phyloP scores from a whole-genome alignment of 2,797 vertebrate species.

The Sitta carolinensis region DNA sequence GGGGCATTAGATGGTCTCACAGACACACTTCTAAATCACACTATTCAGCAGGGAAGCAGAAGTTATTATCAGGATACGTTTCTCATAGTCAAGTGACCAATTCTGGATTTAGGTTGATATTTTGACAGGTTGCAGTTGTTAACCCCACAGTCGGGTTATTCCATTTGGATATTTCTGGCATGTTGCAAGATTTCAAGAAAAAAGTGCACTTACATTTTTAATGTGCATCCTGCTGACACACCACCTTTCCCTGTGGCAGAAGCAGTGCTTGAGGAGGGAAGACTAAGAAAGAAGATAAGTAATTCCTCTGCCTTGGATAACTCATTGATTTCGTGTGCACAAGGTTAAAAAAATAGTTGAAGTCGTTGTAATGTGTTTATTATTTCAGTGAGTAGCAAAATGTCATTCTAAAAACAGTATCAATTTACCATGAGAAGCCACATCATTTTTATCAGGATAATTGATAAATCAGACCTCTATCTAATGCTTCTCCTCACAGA shows the following conservation, averaged over 20 bases:
- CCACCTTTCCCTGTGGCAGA: background rate
- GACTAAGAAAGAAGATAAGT: background rate
- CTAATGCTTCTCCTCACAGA: background rate
- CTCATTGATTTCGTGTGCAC: background rate
- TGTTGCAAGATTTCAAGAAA: background rate
- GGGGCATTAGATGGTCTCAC: background rate
- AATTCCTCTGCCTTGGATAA: background rate
- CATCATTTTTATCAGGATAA: slow-evolving; percentile 18
- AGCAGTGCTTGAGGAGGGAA: background rate
- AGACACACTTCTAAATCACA: background rate
- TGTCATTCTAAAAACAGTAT: slow-evolving; percentile 47
- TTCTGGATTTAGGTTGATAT: background rate
- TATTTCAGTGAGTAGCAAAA: slow-evolving; percentile 44
- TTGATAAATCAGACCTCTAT: slow-evolving; percentile 54
- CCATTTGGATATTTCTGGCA: background rate
- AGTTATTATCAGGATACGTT: background rate
- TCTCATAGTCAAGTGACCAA: background rate
- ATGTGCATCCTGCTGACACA: background rate
- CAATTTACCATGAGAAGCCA: slow-evolving; percentile 3
- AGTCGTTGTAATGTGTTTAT: background rate
- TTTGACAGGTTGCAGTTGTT: background rate
- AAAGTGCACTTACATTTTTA: slow-evolving; percentile 29
- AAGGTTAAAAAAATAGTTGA: background rate
- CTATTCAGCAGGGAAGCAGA: background rate
- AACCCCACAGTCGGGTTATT: background rate